Evolutionary conservation across 2,888 invertebrate genomes (phyloP).

Genomic region (Cistogaster globosa): DNA sequence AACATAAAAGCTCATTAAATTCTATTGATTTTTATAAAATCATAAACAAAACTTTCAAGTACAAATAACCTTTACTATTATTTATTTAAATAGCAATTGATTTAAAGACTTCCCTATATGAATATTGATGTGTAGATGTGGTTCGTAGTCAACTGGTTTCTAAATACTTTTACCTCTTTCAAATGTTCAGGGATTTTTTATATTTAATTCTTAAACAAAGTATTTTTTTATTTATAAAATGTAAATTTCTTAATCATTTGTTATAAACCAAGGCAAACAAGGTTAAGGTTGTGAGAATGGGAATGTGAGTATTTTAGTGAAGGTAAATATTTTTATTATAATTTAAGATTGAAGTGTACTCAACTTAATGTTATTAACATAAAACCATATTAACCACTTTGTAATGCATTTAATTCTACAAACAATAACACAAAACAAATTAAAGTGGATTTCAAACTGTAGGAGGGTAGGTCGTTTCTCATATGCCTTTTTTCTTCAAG

Average conservation of each 20-base stretch:
- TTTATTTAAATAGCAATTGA: conserved; percentile 7
- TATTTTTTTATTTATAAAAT: conserved; percentile 1
- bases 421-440: not conserved
- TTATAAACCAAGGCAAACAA: conserved; percentile 51
- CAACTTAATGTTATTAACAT: not conserved
- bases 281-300: conserved; percentile 51
- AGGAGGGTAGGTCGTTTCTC: not conserved
- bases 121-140: conserved; percentile 1
- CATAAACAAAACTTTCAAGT: not conserved
- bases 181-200: not conserved
- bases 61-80: no score
- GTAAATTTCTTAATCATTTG: conserved; percentile 4
- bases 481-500: not conserved
- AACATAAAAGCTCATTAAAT: no score
- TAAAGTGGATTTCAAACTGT: not conserved
- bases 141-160: conserved; percentile 19
- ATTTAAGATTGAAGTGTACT: conserved; percentile 3
- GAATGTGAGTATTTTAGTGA: not conserved
- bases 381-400: conserved; percentile 6
- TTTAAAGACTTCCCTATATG: not conserved
- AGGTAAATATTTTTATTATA: not conserved
- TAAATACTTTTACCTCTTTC: not conserved
- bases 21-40: no score
- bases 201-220: not conserved
- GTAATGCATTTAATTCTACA: not conserved